Evolutionary conservation across 2,888 invertebrate species (phyloP), one percentile per base, ranked within the genome.

Genomic region (Ypsolopha sequella): DNA sequence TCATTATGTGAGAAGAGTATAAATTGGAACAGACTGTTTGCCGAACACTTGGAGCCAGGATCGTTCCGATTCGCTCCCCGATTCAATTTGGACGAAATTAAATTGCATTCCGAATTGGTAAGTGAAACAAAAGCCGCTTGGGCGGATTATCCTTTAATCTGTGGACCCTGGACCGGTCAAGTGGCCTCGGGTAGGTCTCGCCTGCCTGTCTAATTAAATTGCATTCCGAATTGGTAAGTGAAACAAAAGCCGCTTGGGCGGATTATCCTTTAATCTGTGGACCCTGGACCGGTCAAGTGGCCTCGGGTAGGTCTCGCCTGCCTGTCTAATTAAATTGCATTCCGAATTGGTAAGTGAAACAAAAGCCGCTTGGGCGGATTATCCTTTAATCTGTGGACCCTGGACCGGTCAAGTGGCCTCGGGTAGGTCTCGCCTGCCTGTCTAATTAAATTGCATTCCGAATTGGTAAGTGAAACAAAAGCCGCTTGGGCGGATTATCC

Each of bases 1-100:
- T 80, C 82, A 82, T 85, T 81, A 80, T 73, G 67, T 70, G 68
- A 70, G 68, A 71, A 68, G 68, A 65, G 70, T 76, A 79, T 81
- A 80, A 80, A 84, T 82, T 78, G 77, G 71, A 71, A 60, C 69
- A 63, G 75, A 75, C 74, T 85, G 77, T 85, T 84, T 85, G 85
- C 74, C 70, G 75, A 84, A 75, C 82, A 81, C 84, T 85, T 73
- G 72, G 74, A 68, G 67, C 68, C 65, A 63, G 70, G 73, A 76
- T 73, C 70, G 24, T 24, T 24, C 24, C 24, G 24, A 24, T 24
- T 24, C 24, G 24, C 73, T 65, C 60, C 68, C 67, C 70, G 70
- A 80, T 79, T 81, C 80, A 73, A 82, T 84, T 80, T 73, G 68
- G 62, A 66, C 76, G 70, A 75, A 81, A 79, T 81, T 84, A 81